Evolutionary conservation across 2,888 invertebrate genomes (phyloP), one percentile per base, ranked within the genome.

Genomic region (Hydrotaea diabolus): DNA sequence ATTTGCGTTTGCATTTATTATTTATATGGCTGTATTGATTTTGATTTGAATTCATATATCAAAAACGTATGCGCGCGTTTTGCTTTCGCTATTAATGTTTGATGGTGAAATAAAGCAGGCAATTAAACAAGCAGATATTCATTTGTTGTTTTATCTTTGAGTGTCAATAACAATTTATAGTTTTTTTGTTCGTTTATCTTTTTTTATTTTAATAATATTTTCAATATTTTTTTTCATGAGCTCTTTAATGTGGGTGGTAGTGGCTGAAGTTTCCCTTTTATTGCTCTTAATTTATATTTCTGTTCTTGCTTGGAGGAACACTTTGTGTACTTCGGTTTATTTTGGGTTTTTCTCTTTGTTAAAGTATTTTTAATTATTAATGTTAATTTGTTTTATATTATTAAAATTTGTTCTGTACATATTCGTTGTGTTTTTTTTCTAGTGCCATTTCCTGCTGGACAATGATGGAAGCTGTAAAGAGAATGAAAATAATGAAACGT

Each of bases 81-180:
- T 4, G 49, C 26, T 23, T 59, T 57, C 7, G n/a, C 57, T 11
- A 7, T 9, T 26, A 8, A 26, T 59, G 59, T 59, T 55, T 57
- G 21, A 2, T 57, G 21, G 23, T 59, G 26, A n/a, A n/a, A 13
- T 49, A 49, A n/a, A 15, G 13, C 11, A 59, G 26, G 26, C 39
- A 69, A 43, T 39, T 66, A 66, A 66, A 66, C 66, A 62, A 66
- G 43, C 66, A 62, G 8, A 69, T n/a, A 69, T 69, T 69, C 23
- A 46, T 69, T 69, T 46, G 15, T 62, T 69, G 8, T 46, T 23
- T 69, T 69, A 13, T 69, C 31, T n/a, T n/a, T n/a, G 15, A 31
- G 0, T 66, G 43, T 66, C 66, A 66, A 66, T 66, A 66, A 17
- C 66, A 66, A 66, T 69, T 59, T 59, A n/a, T 13, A n/a, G 13